Evolutionary conservation across 2,888 invertebrate species (phyloP), one percentile per base, ranked within the genome.

Genomic region (Cinara cedri): DNA sequence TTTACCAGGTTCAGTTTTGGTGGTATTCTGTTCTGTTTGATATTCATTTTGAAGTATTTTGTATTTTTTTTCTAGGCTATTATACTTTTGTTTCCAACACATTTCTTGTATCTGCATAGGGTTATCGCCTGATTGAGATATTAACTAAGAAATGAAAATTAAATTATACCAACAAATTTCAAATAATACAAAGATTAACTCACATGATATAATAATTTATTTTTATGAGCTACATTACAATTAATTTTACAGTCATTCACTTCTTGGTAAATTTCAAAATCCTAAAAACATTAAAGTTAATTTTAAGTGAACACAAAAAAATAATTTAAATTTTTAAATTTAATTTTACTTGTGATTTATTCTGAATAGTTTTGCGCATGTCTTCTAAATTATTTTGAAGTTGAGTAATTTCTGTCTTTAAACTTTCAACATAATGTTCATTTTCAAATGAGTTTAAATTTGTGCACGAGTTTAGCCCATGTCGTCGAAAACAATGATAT

Each of bases 71-170:
- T 78, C 70, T 51, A 78, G 51, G 4, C 10, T 21, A 34, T 70
- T 34, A 60, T 78, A 78, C 13, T 78, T 78, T 42, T 78, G 68
- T 60, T 54, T 68, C 78, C 78, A 78, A 70, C 34, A 70, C 60
- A 78, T 70, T 70, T 78, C 78, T 78, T 78, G 78, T 51, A 13
- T 78, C 21, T 78, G 78, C 78, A 78, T 78, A 70, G 78, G 57
- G 14, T 78, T 78, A 78, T 78, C 78, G 4, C 70, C 70, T 13
- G 49, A 68, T 55, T 57, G 57, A 34, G 57, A 13, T 62, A 70
- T 51, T 42, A 78, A 70, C 78, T 78, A 60, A 60, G 62, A 57
- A 24, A 51, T 24, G 8, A 9, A 68, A 68, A 34, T n/a, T 1
- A 34, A 68, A 34, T 54, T 34, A 54, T 11, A 21, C 46, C n/a